Percentiles rank a stretch among this genome's conserved stretches.
phyloP scores from a whole-genome alignment of 2,797 vertebrate genomes.

The Clarias fuscus region DNA sequence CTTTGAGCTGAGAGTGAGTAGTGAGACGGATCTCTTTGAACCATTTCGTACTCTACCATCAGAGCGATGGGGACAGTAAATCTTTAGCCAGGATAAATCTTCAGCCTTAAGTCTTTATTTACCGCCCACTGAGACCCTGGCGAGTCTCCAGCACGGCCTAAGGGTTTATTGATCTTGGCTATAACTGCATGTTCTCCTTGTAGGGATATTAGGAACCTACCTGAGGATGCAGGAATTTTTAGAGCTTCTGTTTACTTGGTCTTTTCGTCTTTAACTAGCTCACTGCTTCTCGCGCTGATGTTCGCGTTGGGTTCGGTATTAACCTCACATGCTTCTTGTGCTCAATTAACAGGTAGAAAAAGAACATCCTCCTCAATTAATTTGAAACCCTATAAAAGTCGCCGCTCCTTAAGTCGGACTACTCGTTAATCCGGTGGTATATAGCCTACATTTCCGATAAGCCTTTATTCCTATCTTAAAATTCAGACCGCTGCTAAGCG shows the following conservation, averaged over 20 bases:
- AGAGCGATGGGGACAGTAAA: slow-evolving; percentile 73
- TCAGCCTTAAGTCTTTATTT: slow-evolving; percentile 68
- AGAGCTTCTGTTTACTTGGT: slow-evolving; percentile 8
- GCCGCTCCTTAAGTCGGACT: slow-evolving; percentile 60
- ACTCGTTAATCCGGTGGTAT: slow-evolving; percentile 59
- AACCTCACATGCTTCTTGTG: slow-evolving; percentile 49
- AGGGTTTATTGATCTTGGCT: slow-evolving; percentile 65
- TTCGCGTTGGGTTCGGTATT: slow-evolving; percentile 22
- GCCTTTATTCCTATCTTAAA: slow-evolving; percentile 32
- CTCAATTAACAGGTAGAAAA: slow-evolving; percentile 51
- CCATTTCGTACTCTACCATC: slow-evolving; percentile 62
- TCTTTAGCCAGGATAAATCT: slow-evolving; percentile 64
- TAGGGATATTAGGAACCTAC: slow-evolving; percentile 59
- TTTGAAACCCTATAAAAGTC: slow-evolving; percentile 45
- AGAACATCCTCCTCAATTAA: slow-evolving; percentile 59
- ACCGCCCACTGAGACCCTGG: slow-evolving; percentile 59
- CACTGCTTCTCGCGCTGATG: neutral
- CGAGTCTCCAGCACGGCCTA: slow-evolving; percentile 47
- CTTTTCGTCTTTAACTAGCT: slow-evolving; percentile 3
- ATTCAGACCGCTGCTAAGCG: slow-evolving; percentile 36
- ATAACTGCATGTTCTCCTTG: slow-evolving; percentile 56
- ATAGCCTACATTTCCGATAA: slow-evolving; percentile 63
- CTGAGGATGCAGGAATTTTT: slow-evolving; percentile 54
- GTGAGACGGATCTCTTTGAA: slow-evolving; percentile 75
- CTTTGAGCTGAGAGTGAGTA: slow-evolving; percentile 72